Evolutionary conservation across 2,797 vertebrate genomes (phyloP).

Genomic region (Sebastes vulpes): DNA sequence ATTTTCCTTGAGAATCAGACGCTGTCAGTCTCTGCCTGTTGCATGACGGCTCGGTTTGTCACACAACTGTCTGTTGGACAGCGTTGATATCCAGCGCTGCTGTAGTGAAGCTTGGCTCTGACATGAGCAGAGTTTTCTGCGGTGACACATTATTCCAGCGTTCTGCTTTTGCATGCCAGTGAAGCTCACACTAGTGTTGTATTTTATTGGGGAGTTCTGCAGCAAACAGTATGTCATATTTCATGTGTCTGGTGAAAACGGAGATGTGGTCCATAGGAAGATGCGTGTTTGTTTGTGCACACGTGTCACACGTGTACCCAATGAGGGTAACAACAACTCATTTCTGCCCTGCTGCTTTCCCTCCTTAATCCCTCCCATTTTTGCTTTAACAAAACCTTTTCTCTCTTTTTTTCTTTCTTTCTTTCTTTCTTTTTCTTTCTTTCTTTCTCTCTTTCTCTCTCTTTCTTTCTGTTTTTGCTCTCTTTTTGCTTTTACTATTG

Average conservation of each 20-base stretch:
- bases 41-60: constrained; percentile 21
- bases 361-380: neutral
- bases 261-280: constrained; percentile 18
- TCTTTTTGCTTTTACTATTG: neutral
- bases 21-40: constrained; percentile 18
- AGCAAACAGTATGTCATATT: constrained; percentile 50
- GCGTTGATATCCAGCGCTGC: neutral
- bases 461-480: neutral
- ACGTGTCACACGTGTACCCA: neutral
- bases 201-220: constrained; percentile 54
- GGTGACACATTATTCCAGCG: constrained; percentile 26
- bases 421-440: neutral
- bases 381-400: neutral
- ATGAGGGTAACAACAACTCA: constrained; percentile 7
- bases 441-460: neutral
- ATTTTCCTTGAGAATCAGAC: constrained; percentile 24
- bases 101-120: neutral
- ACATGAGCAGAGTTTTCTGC: constrained; percentile 22
- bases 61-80: constrained; percentile 23
- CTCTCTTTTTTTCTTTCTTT: neutral
- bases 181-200: constrained; percentile 44
- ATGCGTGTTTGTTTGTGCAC: neutral
- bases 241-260: constrained; percentile 51
- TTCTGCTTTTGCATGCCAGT: constrained; percentile 32
- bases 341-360: neutral